Percentiles rank a stretch among this genome's conserved stretches.
phyloP scores from a whole-genome alignment of 2,888 invertebrate genomes.

The Perizoma flavofasciatum region DNA sequence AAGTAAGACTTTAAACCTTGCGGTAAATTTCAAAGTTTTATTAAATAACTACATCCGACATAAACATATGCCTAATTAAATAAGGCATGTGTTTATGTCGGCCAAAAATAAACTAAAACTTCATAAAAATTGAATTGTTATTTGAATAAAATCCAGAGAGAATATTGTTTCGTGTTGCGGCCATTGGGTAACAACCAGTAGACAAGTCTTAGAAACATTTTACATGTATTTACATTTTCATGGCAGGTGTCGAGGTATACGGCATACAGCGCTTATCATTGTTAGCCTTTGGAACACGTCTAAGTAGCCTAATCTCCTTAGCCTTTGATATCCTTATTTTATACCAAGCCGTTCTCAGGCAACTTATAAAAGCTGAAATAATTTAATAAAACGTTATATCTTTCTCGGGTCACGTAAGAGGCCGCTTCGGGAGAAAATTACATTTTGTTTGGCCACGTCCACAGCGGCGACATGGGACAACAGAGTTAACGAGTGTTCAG shows the following conservation, averaged over 20 bases:
- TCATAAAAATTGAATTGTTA: neutral
- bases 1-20: no score
- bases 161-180: neutral
- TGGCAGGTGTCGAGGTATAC: conserved; percentile 26
- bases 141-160: no score
- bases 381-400: conserved; percentile 82
- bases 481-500: conserved; percentile 78
- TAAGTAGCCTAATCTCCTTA: conserved; percentile 65
- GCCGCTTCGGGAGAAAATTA: conserved; percentile 78
- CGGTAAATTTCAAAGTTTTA: neutral
- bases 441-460: conserved; percentile 81
- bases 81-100: conserved; percentile 8
- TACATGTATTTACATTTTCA: conserved; percentile 23
- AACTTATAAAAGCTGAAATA: conserved; percentile 78
- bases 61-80: no score
- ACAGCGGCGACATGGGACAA: conserved; percentile 73
- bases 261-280: conserved; percentile 42
- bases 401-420: conserved; percentile 81
- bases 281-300: conserved; percentile 45
- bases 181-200: conserved; percentile 6
- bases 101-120: no score
- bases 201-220: conserved; percentile 16
- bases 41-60: neutral
- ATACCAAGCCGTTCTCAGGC: conserved; percentile 63
- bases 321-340: conserved; percentile 63